phyloP scores from a whole-genome alignment of 2,888 invertebrate species.

The Kryphioiulus occultus region DNA sequence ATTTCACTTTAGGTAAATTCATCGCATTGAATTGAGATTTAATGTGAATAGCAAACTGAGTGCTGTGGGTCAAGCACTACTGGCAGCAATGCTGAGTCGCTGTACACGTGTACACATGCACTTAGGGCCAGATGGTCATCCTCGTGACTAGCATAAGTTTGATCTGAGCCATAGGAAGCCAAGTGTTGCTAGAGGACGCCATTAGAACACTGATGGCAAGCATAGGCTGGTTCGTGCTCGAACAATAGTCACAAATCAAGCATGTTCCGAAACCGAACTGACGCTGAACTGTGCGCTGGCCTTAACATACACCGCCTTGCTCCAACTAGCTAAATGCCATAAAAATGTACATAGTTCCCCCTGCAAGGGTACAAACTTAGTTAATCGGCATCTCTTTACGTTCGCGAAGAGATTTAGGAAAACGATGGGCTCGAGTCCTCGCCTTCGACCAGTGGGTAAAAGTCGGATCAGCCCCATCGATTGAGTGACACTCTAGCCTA shows the following conservation, averaged over 20 bases:
- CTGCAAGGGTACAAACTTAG: slow-evolving; percentile 38
- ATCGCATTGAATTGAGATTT: too few relatives aligned
- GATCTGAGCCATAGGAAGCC: too few relatives aligned
- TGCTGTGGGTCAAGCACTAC: too few relatives aligned
- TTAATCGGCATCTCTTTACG: neutral
- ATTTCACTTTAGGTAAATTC: too few relatives aligned
- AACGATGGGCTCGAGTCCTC: neutral
- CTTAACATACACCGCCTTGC: neutral
- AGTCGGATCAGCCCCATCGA: neutral
- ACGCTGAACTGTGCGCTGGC: neutral
- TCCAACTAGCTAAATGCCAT: neutral
- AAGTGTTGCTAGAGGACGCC: too few relatives aligned
- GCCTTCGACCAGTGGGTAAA: neutral
- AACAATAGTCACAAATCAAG: neutral
- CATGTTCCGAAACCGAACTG: neutral
- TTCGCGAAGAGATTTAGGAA: slow-evolving; percentile 13
- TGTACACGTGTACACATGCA: too few relatives aligned
- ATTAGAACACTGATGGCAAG: neutral
- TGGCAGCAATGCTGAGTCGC: too few relatives aligned
- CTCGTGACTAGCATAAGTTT: too few relatives aligned
- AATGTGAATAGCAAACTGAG: too few relatives aligned
- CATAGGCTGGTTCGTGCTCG: neutral
- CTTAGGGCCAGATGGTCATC: too few relatives aligned
- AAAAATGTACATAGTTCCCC: slow-evolving; percentile 6
- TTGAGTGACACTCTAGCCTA: neutral